A percentile compares a stretch with the other conserved stretches of the same genome.
These are phyloP conservation scores for Ferrisia virgata DNA, from an alignment of 2,888 invertebrate genomes.

Conservation along the genomic window DNA sequence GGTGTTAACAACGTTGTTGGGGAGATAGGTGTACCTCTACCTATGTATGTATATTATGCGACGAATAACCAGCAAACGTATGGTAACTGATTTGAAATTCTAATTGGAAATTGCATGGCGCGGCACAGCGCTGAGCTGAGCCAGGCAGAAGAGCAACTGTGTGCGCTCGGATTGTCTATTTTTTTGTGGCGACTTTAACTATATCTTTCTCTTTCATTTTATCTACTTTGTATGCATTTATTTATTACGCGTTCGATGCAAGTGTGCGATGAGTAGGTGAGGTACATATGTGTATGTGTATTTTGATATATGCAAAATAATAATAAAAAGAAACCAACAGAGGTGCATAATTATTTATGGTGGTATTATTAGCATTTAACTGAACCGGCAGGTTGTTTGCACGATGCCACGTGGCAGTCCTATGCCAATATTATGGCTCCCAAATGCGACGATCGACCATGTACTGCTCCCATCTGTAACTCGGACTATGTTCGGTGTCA, in stretches of 20 bases:
- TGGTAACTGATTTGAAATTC: conserved; percentile 39
- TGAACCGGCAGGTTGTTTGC: conserved; percentile 37
- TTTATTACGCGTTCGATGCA: no score
- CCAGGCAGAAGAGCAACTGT: conserved; percentile 14
- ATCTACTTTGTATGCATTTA: no score
- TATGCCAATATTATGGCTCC: conserved; percentile 20
- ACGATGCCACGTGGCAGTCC: conserved; percentile 39
- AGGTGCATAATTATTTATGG: conserved; percentile 42
- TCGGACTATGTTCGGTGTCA: background rate
- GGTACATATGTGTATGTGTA: background rate
- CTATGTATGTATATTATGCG: no score
- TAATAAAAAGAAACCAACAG: background rate
- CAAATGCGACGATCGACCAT: background rate
- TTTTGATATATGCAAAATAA: background rate
- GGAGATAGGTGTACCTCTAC: no score
- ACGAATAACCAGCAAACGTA: background rate
- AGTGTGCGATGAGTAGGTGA: background rate
- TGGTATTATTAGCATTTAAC: conserved; percentile 40
- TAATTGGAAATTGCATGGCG: conserved; percentile 37
- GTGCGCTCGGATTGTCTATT: conserved; percentile 38
- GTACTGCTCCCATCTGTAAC: background rate
- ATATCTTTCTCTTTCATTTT: no score
- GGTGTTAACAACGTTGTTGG: conserved; percentile 36
- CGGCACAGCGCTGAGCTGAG: no score
- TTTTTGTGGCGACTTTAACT: background rate